Conservation (phyloP, 1,140 invertebrate species). For the Heliconius hermathena region DNA sequence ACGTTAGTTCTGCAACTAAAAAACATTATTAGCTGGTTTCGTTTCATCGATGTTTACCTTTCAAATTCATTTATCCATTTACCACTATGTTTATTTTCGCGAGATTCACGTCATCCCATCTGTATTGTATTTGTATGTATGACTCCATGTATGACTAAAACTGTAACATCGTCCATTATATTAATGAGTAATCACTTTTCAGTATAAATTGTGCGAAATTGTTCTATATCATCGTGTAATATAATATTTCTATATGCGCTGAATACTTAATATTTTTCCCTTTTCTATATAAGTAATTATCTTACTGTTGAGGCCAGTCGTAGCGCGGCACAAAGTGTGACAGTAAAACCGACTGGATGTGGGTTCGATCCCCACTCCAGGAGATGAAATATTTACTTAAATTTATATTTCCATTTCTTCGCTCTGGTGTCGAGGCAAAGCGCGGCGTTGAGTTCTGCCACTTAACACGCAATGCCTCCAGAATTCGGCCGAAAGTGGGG, state of each 20-base stretch:
- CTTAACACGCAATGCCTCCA: too few relatives aligned
- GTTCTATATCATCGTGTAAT: neutral
- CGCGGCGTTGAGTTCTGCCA: too few relatives aligned
- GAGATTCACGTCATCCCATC: conserved; percentile 65
- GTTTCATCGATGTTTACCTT: conserved; percentile 45
- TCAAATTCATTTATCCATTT: conserved; percentile 40
- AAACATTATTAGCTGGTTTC: neutral
- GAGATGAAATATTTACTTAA: too few relatives aligned
- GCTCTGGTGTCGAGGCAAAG: too few relatives aligned
- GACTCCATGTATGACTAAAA: conserved; percentile 71
- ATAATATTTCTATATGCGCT: neutral
- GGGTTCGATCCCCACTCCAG: too few relatives aligned
- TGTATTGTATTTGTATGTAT: conserved; percentile 64
- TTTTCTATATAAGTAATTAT: neutral
- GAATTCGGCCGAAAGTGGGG: too few relatives aligned
- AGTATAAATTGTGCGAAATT: neutral
- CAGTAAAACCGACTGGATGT: too few relatives aligned
- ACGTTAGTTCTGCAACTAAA: neutral
- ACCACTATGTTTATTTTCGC: conserved; percentile 62
- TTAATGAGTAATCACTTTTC: conserved; percentile 55
- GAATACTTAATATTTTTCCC: neutral
- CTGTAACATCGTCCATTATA: conserved; percentile 51
- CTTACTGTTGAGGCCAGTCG: conserved; percentile 26
- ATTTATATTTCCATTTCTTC: too few relatives aligned
- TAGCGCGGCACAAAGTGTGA: too few relatives aligned